phyloP scores from a whole-genome alignment of 92 coral and sea anemone genomes.

The Heliopora coerulea region DNA sequence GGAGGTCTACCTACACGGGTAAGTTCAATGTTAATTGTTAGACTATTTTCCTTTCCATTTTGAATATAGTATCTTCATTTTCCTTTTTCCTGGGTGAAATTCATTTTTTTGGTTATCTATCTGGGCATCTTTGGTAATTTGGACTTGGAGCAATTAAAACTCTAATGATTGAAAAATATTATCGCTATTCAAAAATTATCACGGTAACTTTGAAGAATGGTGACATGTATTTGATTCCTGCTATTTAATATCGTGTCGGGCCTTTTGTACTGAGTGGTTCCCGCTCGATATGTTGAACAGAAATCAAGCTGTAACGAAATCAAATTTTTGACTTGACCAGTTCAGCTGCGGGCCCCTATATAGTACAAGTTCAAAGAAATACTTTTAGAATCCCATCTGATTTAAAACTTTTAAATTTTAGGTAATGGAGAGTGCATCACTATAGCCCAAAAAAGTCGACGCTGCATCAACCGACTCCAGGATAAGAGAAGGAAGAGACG shows the following conservation, averaged over 20 bases:
- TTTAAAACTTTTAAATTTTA: conserved; percentile 10
- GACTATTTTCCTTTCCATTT: neutral
- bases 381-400: no score
- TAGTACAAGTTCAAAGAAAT: no score
- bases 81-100: neutral
- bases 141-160: conserved; percentile 31
- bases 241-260: conserved; percentile 39
- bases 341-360: no score
- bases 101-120: neutral
- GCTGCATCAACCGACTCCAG: conserved; percentile 68
- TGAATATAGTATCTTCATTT: neutral
- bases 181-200: conserved; percentile 47
- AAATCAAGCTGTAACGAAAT: conserved; percentile 2
- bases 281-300: conserved; percentile 3
- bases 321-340: neutral
- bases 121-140: conserved; percentile 12
- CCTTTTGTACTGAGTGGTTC: conserved; percentile 26
- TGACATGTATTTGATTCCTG: conserved; percentile 30
- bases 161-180: conserved; percentile 41
- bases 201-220: conserved; percentile 42
- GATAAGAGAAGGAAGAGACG: conserved; percentile 60
- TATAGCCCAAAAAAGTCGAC: conserved; percentile 68
- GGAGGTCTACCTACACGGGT: conserved; percentile 71
- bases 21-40: conserved; percentile 32
- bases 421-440: conserved; percentile 78